Percentiles rank a stretch among this genome's conserved stretches.
Evolutionary conservation across 2,888 invertebrate genomes (phyloP).

Genomic region (Lithophane leautieri): DNA sequence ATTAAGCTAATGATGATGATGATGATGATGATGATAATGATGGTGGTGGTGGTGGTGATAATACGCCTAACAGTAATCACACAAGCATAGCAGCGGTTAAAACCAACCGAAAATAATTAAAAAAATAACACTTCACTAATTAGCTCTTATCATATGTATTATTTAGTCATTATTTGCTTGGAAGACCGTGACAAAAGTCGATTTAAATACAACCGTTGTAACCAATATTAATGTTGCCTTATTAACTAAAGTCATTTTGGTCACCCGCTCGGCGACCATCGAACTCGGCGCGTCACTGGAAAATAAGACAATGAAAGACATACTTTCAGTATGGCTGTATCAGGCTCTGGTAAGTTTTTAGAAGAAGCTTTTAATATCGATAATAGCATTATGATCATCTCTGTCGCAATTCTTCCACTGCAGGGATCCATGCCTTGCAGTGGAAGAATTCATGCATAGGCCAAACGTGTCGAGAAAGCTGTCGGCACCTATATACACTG

Average conservation of each 20-base stretch:
- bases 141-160: slow-evolving; percentile 17
- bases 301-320: slow-evolving; percentile 27
- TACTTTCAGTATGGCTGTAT: slow-evolving; percentile 15
- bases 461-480: too few relatives aligned
- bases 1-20: too few relatives aligned
- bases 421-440: too few relatives aligned
- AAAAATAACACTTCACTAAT: slow-evolving; percentile 8
- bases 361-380: background rate
- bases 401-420: background rate
- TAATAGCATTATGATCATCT: background rate
- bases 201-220: slow-evolving; percentile 25
- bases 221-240: background rate
- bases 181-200: slow-evolving; percentile 16
- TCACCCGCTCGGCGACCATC: background rate
- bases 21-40: too few relatives aligned
- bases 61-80: background rate
- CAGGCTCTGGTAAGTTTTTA: slow-evolving; percentile 33
- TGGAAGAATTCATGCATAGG: too few relatives aligned
- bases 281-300: background rate
- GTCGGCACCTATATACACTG: too few relatives aligned
- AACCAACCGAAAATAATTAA: background rate
- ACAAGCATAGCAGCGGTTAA: slow-evolving; percentile 9
- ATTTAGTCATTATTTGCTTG: slow-evolving; percentile 38
- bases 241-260: slow-evolving; percentile 22
- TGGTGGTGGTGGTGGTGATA: background rate